Evolutionary conservation across 2,113 vertebrate genomes (phyloP), one percentile per base, ranked within the genome.

Genomic region (Gallinago jamesoni): DNA sequence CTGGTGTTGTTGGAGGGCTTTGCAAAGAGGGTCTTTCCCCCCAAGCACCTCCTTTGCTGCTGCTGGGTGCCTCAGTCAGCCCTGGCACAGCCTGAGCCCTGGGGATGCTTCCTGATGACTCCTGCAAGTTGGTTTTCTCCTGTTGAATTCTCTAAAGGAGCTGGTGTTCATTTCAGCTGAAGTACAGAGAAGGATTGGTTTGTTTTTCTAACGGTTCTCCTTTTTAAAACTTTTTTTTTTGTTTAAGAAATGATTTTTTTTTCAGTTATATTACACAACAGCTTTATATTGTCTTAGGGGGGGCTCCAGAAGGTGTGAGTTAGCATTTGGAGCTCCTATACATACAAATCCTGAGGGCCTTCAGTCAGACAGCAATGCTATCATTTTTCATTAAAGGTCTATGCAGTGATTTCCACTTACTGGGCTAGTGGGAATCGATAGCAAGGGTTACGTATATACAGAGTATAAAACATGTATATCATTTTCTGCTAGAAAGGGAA

Each of bases 231-330:
- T n/a, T 69, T 23, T 48, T 75, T 82, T 77, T 67, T 91, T 75
- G 12, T 72, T 85, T 88, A 66, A 76, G 41, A 57, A 86, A 81
- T 77, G 3, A 8, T 69, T 72, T 82, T 8, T 8, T 94, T 83
- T 69, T 76, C 91, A 82, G 45, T 48, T 91, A 63, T 82, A 76
- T 79, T 85, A 41, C 45, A 45, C n/a, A 87, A 39, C 28, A 73
- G 5, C 21, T 19, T 28, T n/a, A 8, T 66, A 45, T 27, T 2
- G 0, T 76, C 50, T 84, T 35, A 63, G 17, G 0, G 0, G 24
- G n/a, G 18, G 14, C 25, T 91, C 22, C 63, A 47, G 50, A 87
- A 94, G 25, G 37, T 88, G 47, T 86, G 86, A 78, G 31, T 22
- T 67, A 56, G 22, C 21, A 63, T 60, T 91, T 89, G 56, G n/a